Percentiles rank a stretch among this genome's conserved stretches.
phyloP scores from a whole-genome alignment of 1,140 invertebrate genomes.

The Dreissena polymorpha region DNA sequence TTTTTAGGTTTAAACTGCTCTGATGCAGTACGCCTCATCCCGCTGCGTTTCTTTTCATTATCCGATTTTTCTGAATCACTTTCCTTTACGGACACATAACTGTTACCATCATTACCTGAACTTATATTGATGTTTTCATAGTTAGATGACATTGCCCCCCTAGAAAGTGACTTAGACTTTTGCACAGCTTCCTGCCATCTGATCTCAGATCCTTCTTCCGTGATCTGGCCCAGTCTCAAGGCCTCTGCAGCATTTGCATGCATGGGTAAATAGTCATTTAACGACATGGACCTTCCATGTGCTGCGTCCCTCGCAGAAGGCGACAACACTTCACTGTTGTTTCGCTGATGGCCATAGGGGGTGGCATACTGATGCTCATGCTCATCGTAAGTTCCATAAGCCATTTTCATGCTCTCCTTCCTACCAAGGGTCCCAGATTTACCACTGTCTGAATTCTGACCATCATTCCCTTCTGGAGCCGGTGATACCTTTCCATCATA shows the following conservation, averaged over 20 bases:
- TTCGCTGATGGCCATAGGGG: constrained; percentile 46
- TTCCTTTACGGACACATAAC: neutral
- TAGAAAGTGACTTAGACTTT: constrained; percentile 49
- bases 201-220: constrained; percentile 65
- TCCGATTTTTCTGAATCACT: constrained; percentile 34
- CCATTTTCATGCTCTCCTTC: constrained; percentile 70
- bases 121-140: constrained; percentile 45
- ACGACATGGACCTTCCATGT: constrained; percentile 60
- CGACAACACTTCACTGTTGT: constrained; percentile 58
- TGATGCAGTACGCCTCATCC: constrained; percentile 68
- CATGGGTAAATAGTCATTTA: constrained; percentile 65
- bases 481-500: constrained; percentile 36
- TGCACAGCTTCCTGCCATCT: constrained; percentile 56
- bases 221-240: constrained; percentile 64
- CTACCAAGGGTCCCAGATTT: constrained; percentile 51
- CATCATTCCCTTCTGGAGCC: constrained; percentile 12
- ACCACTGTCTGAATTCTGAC: constrained; percentile 1
- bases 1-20: constrained; percentile 71
- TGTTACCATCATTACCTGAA: neutral
- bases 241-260: constrained; percentile 56
- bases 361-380: constrained; percentile 56
- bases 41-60: constrained; percentile 46
- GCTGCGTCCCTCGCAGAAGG: constrained; percentile 11
- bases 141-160: constrained; percentile 3
- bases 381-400: constrained; percentile 73